Base-by-base conservation (phyloP, 2,888 invertebrate species). In the Lasioglossum pauxillum region DNA sequence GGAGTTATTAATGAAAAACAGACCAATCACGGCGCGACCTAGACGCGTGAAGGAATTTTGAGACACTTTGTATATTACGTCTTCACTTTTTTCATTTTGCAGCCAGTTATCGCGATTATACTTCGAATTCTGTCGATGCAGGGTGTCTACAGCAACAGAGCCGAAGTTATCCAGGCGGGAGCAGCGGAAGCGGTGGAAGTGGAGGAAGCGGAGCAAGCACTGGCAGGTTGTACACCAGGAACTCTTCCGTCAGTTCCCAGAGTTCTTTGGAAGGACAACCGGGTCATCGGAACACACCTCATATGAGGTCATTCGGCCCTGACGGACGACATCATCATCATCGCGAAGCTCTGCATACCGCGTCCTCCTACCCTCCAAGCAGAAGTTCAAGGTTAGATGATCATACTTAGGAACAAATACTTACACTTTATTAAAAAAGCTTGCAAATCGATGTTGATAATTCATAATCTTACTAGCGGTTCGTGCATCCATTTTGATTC, bases 241-340 rank as follows among this genome's bases (percentile, higher is more conserved):
- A 98, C 0, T 97, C 98, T 46, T 98, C 98, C 49, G 97, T 98
- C 90, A 98, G 98, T 23, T 98, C 98, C 82, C 98, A 98, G 95
- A 97, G 98, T 95, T 98, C 98, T 93, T 96, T 98, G 87, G 98
- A 98, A 93, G 97, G 97, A 19, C 79, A 91, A 12, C 86, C 90
- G 96, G 97, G 97, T 90, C 98, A 98, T 93, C 97, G 98, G 67
- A 98, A 98, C 0, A 98, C 98, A 0, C 98, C 98, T 0, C 98
- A 98, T 90, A 98, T 98, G 90, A 96, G 98, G 88, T 97, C 98
- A 0, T 98, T 97, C 92, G 98, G 97, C 35, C 98, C 98, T 0
- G 98, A 98, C 93, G 98, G 98, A 0, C 97, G 97, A 10, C 92
- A 93, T 76, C 91, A 89, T 75, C 90, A 90, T 74, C 90, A 92